phyloP scores from a whole-genome alignment of 2,113 vertebrate species.

The Heliornis fulica region DNA sequence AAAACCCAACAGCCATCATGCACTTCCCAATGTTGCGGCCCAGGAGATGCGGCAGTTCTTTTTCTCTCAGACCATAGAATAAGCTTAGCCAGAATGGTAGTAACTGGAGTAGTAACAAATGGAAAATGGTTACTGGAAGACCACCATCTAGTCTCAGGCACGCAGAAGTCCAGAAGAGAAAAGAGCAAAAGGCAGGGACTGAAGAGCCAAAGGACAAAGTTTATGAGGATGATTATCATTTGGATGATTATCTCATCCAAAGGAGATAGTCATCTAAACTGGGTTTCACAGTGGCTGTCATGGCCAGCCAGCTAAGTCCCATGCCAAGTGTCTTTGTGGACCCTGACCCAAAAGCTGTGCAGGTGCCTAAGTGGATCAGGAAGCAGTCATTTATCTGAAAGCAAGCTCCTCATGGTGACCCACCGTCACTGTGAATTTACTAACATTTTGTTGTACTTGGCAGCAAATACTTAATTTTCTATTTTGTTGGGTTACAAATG shows the following conservation, averaged over 20 bases:
- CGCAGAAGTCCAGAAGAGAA: neutral
- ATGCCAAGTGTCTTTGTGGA: neutral
- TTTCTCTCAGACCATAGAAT: neutral
- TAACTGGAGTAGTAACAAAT: neutral
- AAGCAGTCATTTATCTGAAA: neutral
- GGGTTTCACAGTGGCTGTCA: accelerated
- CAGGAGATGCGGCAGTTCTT: neutral
- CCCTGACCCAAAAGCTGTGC: neutral
- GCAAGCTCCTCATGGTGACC: neutral
- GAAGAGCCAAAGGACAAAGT: neutral
- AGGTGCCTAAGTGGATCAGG: neutral
- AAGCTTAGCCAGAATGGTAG: neutral
- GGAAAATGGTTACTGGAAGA: neutral
- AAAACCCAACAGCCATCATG: neutral
- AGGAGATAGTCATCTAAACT: neutral
- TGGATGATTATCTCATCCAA: neutral
- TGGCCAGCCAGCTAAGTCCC: neutral
- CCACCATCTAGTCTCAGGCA: neutral
- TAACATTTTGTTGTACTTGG: neutral
- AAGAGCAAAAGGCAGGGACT: neutral
- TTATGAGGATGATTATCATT: neutral
- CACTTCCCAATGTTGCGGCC: neutral
- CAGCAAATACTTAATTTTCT: neutral
- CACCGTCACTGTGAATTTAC: neutral
- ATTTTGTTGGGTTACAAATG: neutral